Evolutionary conservation across 1,140 invertebrate species (phyloP), one percentile per base, ranked within the genome.

Genomic region (Brachionus rubens): DNA sequence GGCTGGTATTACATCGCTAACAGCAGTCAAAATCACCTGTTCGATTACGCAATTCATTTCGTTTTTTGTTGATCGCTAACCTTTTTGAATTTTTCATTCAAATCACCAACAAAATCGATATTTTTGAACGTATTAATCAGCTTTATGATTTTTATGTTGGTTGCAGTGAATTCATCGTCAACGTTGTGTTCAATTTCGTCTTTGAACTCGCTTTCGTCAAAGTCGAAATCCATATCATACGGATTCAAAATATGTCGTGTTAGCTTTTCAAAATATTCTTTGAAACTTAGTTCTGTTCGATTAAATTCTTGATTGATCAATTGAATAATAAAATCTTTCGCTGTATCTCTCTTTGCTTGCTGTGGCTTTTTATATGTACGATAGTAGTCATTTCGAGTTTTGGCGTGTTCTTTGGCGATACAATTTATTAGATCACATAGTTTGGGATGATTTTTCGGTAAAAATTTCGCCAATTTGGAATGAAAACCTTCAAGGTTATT

Each of bases 301-400:
- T 24, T 21, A 26, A 54, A 54, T 24, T 54, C 50, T 54, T 54
- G 19, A 54, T 54, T 21, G 24, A 54, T 54, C 12, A 54, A 26
- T 54, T 54, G 50, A 54, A 54, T 54, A 24, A 24, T 54, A 24
- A 54, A 26, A 54, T 54, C 50, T 54, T 54, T 54, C 26, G 21
- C 19, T 12, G 12, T 12, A 54, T 54, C 50, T 54, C 24, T 54
- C 26, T 54, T 54, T 54, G 50, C 21, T 26, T 54, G 21, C 26
- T 54, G 21, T 12, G 14, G 10, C 26, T 54, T 54, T 30, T 54
- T 54, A 26, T 54, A 5, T 19, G 24, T 54, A 26, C 26, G 19
- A 54, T 26, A 54, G 26, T 54, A 54, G 26, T 26, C 19, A 26
- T 54, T 26, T 54, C 50, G 19, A 26, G 50, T 54, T 54, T 54